Base-by-base conservation (phyloP, 2,888 invertebrate species). In the Leptopterna dolabrata region DNA sequence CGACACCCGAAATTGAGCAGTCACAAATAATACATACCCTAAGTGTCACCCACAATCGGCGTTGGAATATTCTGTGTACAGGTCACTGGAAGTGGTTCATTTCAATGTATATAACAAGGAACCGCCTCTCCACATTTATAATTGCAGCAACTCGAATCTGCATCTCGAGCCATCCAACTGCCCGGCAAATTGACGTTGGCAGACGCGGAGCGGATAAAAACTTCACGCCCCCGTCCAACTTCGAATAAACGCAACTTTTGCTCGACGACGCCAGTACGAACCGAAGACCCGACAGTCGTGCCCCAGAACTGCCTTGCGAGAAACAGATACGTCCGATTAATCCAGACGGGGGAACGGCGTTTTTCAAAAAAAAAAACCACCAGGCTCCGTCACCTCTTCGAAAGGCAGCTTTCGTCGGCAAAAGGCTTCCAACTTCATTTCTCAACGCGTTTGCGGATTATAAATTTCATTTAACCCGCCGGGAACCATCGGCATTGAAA, bases 311-410 rank as follows among this genome's bases (percentile, higher is more conserved):
- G 63, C 63, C 63, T 11, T 27, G 19, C 24, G 24, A 24, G 36
- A n/a, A 63, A 63, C 24, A 24, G 27, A 19, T 24, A 24, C 24
- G 63, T 27, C 63, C 3, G 63, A 63, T 63, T 63, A 63, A 63
- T 63, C 27, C 63, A 27, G 27, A 24, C 19, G 24, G 24, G 63
- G 63, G 19, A 27, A 19, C 27, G 63, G 19, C 19, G 13, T 27
- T 63, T 63, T 63, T 63, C 63, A 63, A 63, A 63, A 55, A 63
- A 63, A 63, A 63, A 55, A 63, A 51, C 51, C 51, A n/a, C n/a
- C 51, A n/a, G n/a, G n/a, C 24, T 11, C 63, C 63, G 63, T 63
- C 63, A 27, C 24, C 27, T 27, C 19, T 11, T 63, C 36, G 63
- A 24, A 63, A 27, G 63, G 4, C 24, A 24, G 11, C 63, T 63